Conservation (phyloP, 2,888 invertebrate species). For the Stenodema calcarata region DNA sequence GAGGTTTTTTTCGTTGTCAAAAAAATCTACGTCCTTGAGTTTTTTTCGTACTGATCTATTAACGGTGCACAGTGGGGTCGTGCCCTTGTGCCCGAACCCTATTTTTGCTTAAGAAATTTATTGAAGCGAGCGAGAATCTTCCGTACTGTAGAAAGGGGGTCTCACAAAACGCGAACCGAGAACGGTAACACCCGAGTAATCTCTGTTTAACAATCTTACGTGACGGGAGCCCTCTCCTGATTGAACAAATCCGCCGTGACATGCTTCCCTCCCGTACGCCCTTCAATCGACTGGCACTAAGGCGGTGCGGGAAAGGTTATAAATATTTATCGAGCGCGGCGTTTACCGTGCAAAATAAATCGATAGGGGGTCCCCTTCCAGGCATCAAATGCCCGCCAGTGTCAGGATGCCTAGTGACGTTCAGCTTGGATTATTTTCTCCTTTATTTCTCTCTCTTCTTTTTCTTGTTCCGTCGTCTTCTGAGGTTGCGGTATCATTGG, state of each 20-base stretch:
- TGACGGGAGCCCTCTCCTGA: neutral
- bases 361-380: neutral
- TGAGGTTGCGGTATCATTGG: no score
- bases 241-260: conserved; percentile 34
- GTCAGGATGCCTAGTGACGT: neutral
- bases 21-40: neutral
- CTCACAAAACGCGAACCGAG: neutral
- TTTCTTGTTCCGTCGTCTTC: no score
- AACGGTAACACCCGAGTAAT: conserved; percentile 39
- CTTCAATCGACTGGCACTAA: conserved; percentile 33
- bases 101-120: neutral
- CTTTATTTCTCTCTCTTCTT: no score
- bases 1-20: conserved; percentile 6
- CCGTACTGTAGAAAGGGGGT: neutral
- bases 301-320: conserved; percentile 16
- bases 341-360: conserved; percentile 28
- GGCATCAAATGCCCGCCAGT: neutral
- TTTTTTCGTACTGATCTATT: conserved; percentile 28
- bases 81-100: neutral
- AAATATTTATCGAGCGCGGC: conserved; percentile 33
- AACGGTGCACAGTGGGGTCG: conserved; percentile 2
- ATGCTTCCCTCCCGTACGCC: neutral
- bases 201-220: conserved; percentile 39
- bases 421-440: neutral
- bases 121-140: neutral